phyloP scores from a whole-genome alignment of 2,888 invertebrate species.

The Caenorhabditis zanzibari region DNA sequence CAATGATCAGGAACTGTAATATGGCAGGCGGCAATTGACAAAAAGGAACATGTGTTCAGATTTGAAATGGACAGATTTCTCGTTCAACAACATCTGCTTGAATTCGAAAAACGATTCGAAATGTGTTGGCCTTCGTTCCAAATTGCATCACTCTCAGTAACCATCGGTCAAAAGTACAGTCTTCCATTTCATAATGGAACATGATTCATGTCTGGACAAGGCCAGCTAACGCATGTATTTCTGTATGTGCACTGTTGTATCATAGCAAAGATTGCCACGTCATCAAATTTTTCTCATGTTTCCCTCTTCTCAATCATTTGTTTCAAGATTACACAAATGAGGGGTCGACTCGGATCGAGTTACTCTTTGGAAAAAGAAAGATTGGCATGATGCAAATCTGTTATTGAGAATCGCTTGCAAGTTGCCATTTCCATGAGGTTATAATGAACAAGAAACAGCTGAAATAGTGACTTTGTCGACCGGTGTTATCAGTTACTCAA shows the following conservation, averaged over 20 bases:
- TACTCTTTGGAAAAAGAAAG: conserved; percentile 20
- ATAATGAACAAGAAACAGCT: conserved; percentile 6
- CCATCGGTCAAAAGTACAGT: not conserved
- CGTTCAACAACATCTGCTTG: too few species aligned
- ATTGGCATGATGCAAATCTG: conserved; percentile 42
- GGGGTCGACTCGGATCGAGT: conserved; percentile 32
- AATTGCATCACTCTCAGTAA: conserved; percentile 39
- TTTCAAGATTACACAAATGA: conserved; percentile 16
- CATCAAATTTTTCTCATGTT: conserved; percentile 21
- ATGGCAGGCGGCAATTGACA: not conserved
- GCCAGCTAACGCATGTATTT: too few species aligned
- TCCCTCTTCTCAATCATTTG: conserved; percentile 16
- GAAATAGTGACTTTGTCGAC: not conserved
- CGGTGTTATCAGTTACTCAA: conserved; percentile 7
- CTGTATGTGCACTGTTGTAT: not conserved
- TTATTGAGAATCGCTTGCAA: not conserved
- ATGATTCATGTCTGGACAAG: not conserved
- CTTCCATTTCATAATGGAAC: not conserved
- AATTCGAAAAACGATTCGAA: too few species aligned
- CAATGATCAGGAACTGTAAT: conserved; percentile 21
- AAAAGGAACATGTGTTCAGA: not conserved
- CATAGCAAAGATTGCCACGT: conserved; percentile 23
- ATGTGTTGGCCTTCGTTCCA: not conserved
- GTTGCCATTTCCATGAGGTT: conserved; percentile 2
- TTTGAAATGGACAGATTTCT: too few species aligned